Conservation (phyloP, 2,888 invertebrate species). For the Ennomos erosarius region DNA sequence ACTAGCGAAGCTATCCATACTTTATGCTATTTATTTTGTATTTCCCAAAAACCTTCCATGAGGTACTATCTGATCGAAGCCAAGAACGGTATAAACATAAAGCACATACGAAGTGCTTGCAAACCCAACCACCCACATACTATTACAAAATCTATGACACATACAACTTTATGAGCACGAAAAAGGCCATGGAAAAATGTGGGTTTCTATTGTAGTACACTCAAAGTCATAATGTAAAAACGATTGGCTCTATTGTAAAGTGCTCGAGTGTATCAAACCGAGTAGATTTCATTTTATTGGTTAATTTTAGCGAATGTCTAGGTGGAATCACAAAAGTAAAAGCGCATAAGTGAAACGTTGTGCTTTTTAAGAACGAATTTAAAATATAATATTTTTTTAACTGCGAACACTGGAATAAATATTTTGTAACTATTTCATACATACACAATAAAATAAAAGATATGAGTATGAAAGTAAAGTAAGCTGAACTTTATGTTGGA, state of each 20-base stretch:
- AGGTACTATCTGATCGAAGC: no score
- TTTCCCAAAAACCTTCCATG: no score
- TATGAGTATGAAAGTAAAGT: no score
- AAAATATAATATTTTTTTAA: background rate
- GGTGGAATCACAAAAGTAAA: conserved; percentile 47
- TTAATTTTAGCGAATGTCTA: conserved; percentile 63
- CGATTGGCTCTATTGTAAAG: conserved; percentile 67
- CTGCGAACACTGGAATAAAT: no score
- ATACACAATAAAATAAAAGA: no score
- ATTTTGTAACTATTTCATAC: no score
- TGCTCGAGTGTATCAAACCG: conserved; percentile 51
- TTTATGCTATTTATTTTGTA: no score
- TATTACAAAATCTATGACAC: conserved; percentile 2
- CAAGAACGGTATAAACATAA: no score
- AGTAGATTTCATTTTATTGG: conserved; percentile 69
- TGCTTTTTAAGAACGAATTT: conserved; percentile 2
- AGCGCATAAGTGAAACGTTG: conserved; percentile 32
- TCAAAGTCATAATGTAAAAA: conserved; percentile 62
- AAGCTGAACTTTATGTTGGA: no score
- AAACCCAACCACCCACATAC: background rate
- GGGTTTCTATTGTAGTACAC: conserved; percentile 31
- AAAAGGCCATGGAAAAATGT: conserved; percentile 7
- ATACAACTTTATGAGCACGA: conserved; percentile 2
- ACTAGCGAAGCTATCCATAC: no score
- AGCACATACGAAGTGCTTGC: no score